Conservation (phyloP, 2,888 invertebrate genomes). For the Phasia obesa region DNA sequence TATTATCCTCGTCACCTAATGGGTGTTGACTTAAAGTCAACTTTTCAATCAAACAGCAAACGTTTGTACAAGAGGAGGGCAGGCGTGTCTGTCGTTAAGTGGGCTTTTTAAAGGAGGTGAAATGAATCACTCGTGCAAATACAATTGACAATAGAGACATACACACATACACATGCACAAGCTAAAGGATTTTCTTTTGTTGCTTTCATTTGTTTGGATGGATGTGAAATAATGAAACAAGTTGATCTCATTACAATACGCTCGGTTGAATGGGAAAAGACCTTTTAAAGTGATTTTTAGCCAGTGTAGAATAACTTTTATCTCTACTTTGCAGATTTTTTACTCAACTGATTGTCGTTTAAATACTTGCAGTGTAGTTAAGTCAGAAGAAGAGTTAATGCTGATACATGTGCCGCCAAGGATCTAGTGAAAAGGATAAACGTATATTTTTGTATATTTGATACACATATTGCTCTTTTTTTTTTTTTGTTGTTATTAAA, state of each 20-base stretch:
- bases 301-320: slow-evolving; percentile 57
- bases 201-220: slow-evolving; percentile 24
- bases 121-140: slow-evolving; percentile 21
- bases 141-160: slow-evolving; percentile 13
- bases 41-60: slow-evolving; percentile 60
- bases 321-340: slow-evolving; percentile 64
- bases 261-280: slow-evolving; percentile 79
- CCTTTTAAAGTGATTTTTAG: slow-evolving; percentile 53
- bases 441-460: neutral
- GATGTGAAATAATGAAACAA: slow-evolving; percentile 64
- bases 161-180: neutral
- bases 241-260: slow-evolving; percentile 80
- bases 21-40: slow-evolving; percentile 68
- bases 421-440: slow-evolving; percentile 31
- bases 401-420: slow-evolving; percentile 10
- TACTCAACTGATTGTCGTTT: slow-evolving; percentile 10
- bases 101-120: slow-evolving; percentile 62
- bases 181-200: slow-evolving; percentile 31
- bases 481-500: neutral
- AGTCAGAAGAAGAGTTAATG: slow-evolving; percentile 3
- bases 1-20: slow-evolving; percentile 64
- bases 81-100: slow-evolving; percentile 69
- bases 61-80: slow-evolving; percentile 59
- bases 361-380: slow-evolving; percentile 6
- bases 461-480: slow-evolving; percentile 13